Percentiles rank a stretch among this genome's conserved stretches.
These are phyloP conservation scores for Ellobius talpinus DNA, from an alignment of 2,113 vertebrate species.

Conservation along the genomic window DNA sequence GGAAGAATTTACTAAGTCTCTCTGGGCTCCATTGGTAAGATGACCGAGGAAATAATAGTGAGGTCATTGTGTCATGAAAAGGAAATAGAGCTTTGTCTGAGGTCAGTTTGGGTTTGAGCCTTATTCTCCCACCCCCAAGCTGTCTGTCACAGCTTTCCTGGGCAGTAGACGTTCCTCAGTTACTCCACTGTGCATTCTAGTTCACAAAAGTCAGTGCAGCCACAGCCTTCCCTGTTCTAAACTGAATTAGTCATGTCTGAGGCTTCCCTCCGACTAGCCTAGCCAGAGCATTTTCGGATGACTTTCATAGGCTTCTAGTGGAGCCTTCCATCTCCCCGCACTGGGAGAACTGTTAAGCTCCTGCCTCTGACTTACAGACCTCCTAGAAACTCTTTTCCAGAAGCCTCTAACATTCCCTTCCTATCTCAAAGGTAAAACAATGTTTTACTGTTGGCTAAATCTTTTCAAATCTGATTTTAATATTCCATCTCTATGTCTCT, in stretches of 20 bases:
- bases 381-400: background rate
- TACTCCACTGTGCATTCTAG: too few species aligned
- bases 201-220: background rate
- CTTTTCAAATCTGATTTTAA: background rate
- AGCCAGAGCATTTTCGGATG: background rate
- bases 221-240: background rate
- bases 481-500: background rate
- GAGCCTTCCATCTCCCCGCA: background rate
- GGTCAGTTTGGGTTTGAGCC: background rate
- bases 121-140: background rate
- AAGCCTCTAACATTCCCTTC: background rate
- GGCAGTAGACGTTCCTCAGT: background rate
- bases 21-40: background rate
- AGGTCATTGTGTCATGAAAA: background rate
- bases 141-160: too few species aligned
- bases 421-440: background rate
- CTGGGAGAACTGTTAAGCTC: background rate
- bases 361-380: background rate
- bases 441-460: background rate
- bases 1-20: constrained; percentile 4
- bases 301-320: background rate
- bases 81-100: background rate
- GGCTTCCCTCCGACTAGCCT: background rate
- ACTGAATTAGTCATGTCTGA: background rate
- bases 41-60: background rate